phyloP scores from a whole-genome alignment of 1,140 invertebrate species.

The Tetraneura akinire region DNA sequence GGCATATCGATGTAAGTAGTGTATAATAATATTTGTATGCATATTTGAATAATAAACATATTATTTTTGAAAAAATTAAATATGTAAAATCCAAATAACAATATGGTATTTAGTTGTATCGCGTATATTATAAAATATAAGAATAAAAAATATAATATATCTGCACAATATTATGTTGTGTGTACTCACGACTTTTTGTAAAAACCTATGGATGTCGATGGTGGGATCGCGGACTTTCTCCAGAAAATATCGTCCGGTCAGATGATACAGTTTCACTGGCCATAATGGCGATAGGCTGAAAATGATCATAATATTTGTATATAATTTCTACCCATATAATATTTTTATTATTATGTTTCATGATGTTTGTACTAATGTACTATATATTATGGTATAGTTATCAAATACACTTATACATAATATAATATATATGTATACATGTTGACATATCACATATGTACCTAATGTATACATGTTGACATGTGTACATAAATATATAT shows the following conservation, averaged over 20 bases:
- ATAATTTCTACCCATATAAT: background rate
- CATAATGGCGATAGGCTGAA: slow-evolving; percentile 63
- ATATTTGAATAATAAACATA: background rate
- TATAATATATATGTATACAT: no score
- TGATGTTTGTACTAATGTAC: background rate
- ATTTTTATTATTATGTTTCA: background rate
- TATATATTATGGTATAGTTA: no score
- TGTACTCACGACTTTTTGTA: slow-evolving; percentile 75
- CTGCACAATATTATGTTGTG: background rate
- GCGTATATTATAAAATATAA: no score
- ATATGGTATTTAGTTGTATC: no score
- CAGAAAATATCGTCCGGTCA: slow-evolving; percentile 70
- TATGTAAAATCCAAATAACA: background rate
- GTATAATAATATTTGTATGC: background rate
- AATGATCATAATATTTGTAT: slow-evolving; percentile 51
- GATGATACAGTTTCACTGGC: slow-evolving; percentile 69
- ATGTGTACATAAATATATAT: no score
- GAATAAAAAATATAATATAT: background rate
- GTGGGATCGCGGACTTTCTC: slow-evolving; percentile 73
- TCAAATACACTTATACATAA: no score
- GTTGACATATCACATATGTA: no score
- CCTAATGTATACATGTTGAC: no score
- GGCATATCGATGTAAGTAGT: no score
- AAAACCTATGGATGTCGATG: slow-evolving; percentile 69
- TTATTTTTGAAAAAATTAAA: background rate